Evolutionary conservation across 2,888 invertebrate genomes (phyloP), one percentile per base, ranked within the genome.

Genomic region (Xiphydria camelus): DNA sequence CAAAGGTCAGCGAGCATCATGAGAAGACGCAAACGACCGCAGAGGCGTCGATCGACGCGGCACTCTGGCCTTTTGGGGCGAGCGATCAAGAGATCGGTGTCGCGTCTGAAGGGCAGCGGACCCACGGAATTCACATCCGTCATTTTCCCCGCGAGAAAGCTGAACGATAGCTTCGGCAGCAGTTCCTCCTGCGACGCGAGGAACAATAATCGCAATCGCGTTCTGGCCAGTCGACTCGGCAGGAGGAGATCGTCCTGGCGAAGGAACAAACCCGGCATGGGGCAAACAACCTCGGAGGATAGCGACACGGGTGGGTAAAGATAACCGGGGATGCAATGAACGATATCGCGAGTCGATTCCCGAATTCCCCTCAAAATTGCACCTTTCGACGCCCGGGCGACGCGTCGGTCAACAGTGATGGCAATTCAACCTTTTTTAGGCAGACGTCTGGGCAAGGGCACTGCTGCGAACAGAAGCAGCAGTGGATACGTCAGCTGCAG

Each of bases 1-100:
- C 89, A 91, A 69, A 84, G 91, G 63, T 91, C 92, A 53, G 93
- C 93, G 74, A 86, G 86, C 48, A 93, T 93, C 51, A 93, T 94
- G 92, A 83, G 89, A 48, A 83, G 90, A 41, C 62, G 75, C 9
- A 64, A 70, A 17, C 65, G 69, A 29, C 73, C 69, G 2, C 72
- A 69, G 45, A 61, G 71, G 36, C 62, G 71, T 20, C 57, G 70
- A 22, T 71, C 75, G 0, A 62, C 62, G 2, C 54, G 69, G 12
- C 67, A 69, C 21, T 59, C 74, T 9, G 66, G 70, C 35, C 62
- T 75, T 2, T 57, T 75, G 1, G 68, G 75, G 4, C 66, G 73
- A 4, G 75, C 75, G 6, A 75, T 75, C 35, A 75, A 68, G 46
- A 61, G 75, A 46, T 75, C 75, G 23, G 74, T 75, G 5, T 75